Conservation (phyloP, 2,797 vertebrate genomes). For the Chiroxiphia lanceolata region DNA sequence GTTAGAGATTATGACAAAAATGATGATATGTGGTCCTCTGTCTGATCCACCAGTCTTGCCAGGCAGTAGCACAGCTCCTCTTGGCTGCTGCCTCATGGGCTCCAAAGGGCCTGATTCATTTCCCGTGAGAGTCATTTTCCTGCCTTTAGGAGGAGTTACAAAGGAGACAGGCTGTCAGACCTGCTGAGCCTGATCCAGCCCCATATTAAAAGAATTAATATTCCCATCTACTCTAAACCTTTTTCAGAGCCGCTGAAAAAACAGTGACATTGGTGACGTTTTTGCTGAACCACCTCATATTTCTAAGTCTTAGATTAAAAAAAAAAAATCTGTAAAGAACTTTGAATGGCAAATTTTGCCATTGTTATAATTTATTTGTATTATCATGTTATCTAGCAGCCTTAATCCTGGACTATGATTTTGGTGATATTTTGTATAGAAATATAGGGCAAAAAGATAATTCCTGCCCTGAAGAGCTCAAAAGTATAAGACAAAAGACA, state of each 20-base stretch:
- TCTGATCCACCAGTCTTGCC: neutral
- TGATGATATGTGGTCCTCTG: neutral
- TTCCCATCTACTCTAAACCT: neutral
- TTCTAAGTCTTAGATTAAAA: neutral
- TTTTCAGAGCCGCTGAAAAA: neutral
- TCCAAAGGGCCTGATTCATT: constrained; percentile 6
- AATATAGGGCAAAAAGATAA: constrained; percentile 41
- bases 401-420: neutral
- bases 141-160: constrained; percentile 35
- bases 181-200: constrained; percentile 39
- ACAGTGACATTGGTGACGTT: neutral
- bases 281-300: neutral
- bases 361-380: neutral
- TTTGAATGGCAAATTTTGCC: neutral
- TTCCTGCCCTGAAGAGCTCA: constrained; percentile 28
- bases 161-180: constrained; percentile 47
- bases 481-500: constrained; percentile 47
- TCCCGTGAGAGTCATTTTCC: neutral
- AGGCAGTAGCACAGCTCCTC: neutral
- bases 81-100: neutral
- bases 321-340: neutral
- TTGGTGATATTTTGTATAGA: neutral
- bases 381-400: neutral
- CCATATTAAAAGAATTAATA: neutral
- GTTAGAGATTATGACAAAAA: neutral